Conservation (phyloP, 2,888 invertebrate genomes). For the Protophormia terraenovae region DNA sequence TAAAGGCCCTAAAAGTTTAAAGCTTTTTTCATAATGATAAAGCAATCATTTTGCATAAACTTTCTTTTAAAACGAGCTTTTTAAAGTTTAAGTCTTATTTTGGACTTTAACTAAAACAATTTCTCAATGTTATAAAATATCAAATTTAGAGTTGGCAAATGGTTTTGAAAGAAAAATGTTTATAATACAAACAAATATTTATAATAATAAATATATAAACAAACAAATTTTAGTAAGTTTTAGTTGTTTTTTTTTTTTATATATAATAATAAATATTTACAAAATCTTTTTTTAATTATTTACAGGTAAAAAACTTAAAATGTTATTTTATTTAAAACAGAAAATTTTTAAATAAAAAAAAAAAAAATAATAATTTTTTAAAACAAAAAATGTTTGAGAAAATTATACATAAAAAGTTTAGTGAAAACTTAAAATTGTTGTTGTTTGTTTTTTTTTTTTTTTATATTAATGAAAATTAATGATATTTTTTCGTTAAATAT, state of each 20-base stretch:
- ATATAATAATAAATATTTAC: slow-evolving; percentile 74
- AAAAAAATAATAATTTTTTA: slow-evolving; percentile 40
- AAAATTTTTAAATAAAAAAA: slow-evolving; percentile 69
- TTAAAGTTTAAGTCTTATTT: neutral
- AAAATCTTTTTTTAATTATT: slow-evolving; percentile 78
- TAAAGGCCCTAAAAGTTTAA: no score
- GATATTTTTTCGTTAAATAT: slow-evolving; percentile 42
- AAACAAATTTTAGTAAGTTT: slow-evolving; percentile 66
- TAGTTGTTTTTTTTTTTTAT: slow-evolving; percentile 49
- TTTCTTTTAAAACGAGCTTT: neutral
- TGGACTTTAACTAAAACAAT: neutral
- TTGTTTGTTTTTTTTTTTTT: slow-evolving; percentile 46
- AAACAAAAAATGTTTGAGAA: slow-evolving; percentile 48
- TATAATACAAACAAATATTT: slow-evolving; percentile 42
- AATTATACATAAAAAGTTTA: slow-evolving; percentile 43
- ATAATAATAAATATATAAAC: slow-evolving; percentile 67
- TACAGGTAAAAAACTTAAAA: slow-evolving; percentile 74
- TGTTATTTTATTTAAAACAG: slow-evolving; percentile 14
- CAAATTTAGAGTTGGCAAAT: slow-evolving; percentile 75
- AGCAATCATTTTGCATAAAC: no score
- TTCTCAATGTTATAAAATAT: neutral
- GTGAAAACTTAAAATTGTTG: slow-evolving; percentile 52
- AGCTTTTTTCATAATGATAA: no score
- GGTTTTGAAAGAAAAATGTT: slow-evolving; percentile 69
- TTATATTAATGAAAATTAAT: slow-evolving; percentile 49